phyloP scores from a whole-genome alignment of 2,888 invertebrate species.

The Tribolium freemani region DNA sequence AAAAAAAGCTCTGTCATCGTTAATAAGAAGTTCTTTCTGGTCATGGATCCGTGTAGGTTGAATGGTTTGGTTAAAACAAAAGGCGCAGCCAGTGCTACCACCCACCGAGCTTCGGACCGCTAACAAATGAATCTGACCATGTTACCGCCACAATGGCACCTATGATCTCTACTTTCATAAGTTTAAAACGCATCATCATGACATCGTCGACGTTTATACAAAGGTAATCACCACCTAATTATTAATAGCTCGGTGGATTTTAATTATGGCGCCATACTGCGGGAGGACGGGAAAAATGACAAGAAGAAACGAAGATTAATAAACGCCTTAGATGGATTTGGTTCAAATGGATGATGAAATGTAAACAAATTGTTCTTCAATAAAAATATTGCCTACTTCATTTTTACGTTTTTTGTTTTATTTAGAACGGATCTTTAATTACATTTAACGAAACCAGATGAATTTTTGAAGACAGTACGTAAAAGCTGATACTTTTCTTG shows the following conservation, averaged over 20 bases:
- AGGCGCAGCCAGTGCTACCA: slow-evolving; percentile 55
- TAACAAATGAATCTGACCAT: slow-evolving; percentile 49
- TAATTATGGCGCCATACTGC: slow-evolving; percentile 19
- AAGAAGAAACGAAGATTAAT: background rate
- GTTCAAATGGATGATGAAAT: background rate
- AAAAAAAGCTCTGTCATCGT: background rate
- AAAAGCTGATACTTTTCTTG: no score
- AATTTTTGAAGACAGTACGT: no score
- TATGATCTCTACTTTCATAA: slow-evolving; percentile 47
- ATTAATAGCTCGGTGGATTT: slow-evolving; percentile 12
- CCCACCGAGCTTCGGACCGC: slow-evolving; percentile 53
- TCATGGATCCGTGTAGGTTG: slow-evolving; percentile 51
- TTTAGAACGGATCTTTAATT: no score
- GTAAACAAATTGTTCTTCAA: no score
- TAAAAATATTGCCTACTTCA: no score
- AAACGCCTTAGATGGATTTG: background rate
- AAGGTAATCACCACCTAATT: slow-evolving; percentile 31
- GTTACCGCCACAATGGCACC: slow-evolving; percentile 57
- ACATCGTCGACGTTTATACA: slow-evolving; percentile 14
- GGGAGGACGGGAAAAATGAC: background rate
- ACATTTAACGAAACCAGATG: no score
- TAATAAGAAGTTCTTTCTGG: background rate
- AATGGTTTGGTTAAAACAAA: slow-evolving; percentile 55
- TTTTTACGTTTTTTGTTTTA: no score
- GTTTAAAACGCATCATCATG: slow-evolving; percentile 32